A percentile compares a stretch with the other conserved stretches of the same genome.
These are phyloP conservation scores for Nycticebus coucang DNA, from an alignment of 2,113 vertebrate species.

Conservation along the genomic window DNA sequence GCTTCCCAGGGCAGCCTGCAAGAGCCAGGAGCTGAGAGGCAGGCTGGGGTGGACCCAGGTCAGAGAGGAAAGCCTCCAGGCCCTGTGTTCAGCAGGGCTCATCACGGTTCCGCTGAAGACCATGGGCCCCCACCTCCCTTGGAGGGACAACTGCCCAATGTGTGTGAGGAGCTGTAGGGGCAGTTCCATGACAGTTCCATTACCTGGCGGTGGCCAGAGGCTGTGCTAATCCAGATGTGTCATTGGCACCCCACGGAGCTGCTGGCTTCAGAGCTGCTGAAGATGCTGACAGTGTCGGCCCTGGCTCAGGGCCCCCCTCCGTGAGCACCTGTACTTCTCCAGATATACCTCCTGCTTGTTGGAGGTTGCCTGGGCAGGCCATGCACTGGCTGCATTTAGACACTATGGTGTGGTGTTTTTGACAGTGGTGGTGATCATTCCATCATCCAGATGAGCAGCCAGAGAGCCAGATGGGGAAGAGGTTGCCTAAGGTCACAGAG, in stretches of 20 bases:
- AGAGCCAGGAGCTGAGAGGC: not conserved
- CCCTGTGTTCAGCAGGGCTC: not conserved
- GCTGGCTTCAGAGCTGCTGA: not conserved
- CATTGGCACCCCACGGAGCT: not conserved
- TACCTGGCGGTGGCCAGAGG: not conserved
- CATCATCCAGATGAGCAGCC: not conserved
- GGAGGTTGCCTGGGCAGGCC: not conserved
- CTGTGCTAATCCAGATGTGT: not conserved
- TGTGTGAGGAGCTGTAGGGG: not conserved
- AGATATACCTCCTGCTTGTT: not conserved
- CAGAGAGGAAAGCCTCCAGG: not conserved
- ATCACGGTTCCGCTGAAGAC: not conserved
- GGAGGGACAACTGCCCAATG: not conserved
- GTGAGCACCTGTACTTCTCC: not conserved
- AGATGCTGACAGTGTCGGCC: not conserved
- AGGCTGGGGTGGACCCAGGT: rapidly evolving
- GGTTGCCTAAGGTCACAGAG: conserved; percentile 10
- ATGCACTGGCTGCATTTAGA: not conserved
- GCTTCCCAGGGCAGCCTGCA: not conserved
- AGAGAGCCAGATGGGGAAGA: not conserved
- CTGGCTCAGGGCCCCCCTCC: not conserved
- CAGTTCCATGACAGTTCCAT: not conserved
- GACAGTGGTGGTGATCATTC: conserved; percentile 15
- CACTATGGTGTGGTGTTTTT: not conserved
- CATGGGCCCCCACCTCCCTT: not conserved